A percentile compares a stretch with the other conserved stretches of the same genome.
phyloP scores from a whole-genome alignment of 2,888 invertebrate genomes.

The Emmelina monodactyla region DNA sequence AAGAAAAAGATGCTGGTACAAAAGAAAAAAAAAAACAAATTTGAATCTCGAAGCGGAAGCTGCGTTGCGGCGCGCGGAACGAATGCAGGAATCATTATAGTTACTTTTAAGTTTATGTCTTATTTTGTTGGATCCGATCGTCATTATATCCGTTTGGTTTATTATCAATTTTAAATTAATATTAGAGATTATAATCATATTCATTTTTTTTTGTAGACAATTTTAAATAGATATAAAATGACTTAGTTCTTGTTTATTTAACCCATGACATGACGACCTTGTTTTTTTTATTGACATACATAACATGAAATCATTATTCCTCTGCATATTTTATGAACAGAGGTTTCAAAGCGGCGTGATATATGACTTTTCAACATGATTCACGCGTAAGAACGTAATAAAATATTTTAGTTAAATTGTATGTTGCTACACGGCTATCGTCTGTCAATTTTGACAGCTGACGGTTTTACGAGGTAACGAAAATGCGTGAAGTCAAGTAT shows the following conservation, averaged over 20 bases:
- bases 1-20: conserved; percentile 21
- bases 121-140: conserved; percentile 1
- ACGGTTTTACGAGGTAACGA: not conserved
- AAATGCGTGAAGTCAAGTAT: too few relatives aligned
- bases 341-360: too few relatives aligned
- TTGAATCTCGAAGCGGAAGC: conserved; percentile 57
- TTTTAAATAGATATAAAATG: too few relatives aligned
- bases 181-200: too few relatives aligned
- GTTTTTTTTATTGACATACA: too few relatives aligned
- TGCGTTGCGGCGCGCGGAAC: conserved; percentile 39
- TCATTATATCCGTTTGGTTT: not conserved
- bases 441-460: not conserved
- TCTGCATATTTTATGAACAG: too few relatives aligned
- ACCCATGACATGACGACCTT: too few relatives aligned
- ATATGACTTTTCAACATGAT: not conserved
- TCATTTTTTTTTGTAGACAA: too few relatives aligned
- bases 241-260: too few relatives aligned
- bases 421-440: not conserved
- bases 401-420: not conserved
- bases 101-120: conserved; percentile 7
- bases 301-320: too few relatives aligned
- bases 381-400: not conserved
- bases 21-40: conserved; percentile 38
- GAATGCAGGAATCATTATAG: conserved; percentile 51
- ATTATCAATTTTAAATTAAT: too few relatives aligned